Conservation (phyloP, 1,140 invertebrate species). For the Pseudomyrmex sp. region DNA sequence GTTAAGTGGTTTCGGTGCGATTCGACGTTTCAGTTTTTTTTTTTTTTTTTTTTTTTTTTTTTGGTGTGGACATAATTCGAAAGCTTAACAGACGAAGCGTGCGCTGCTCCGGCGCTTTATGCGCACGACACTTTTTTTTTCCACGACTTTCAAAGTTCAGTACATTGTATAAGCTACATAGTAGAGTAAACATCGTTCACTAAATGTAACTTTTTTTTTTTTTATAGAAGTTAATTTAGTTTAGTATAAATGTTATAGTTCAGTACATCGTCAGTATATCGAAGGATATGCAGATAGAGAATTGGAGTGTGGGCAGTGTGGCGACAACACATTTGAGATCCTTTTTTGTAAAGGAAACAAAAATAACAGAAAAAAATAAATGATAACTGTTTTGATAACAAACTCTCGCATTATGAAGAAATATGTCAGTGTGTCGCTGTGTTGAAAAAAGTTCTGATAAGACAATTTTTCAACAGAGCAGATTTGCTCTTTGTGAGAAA, state of each 20-base stretch:
- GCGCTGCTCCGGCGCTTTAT: constrained; percentile 19
- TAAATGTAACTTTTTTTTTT: constrained; percentile 70
- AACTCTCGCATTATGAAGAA: neutral
- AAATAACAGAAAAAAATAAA: neutral
- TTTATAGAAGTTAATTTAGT: constrained; percentile 79
- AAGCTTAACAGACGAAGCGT: neutral
- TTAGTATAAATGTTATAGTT: constrained; percentile 79
- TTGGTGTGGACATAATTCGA: constrained; percentile 23
- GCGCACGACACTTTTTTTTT: constrained; percentile 51
- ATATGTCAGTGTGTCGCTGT: too few relatives aligned
- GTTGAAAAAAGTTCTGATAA: too few relatives aligned
- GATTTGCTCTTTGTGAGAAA: too few relatives aligned
- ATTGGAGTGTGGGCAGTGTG: constrained; percentile 72
- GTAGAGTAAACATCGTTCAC: constrained; percentile 77
- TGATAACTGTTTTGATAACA: neutral
- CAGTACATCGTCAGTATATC: constrained; percentile 77
- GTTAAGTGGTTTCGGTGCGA: constrained; percentile 22
- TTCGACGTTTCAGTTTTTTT: constrained; percentile 58
- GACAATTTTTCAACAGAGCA: too few relatives aligned
- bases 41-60: constrained; percentile 13
- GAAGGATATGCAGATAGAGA: constrained; percentile 81
- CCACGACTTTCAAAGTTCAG: constrained; percentile 29
- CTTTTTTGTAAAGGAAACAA: neutral
- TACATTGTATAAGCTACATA: constrained; percentile 66
- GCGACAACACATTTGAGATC: constrained; percentile 68